Conservation (phyloP, 37 sponge, comb jelly and placozoan species). For the Hexactinellida sp. region DNA sequence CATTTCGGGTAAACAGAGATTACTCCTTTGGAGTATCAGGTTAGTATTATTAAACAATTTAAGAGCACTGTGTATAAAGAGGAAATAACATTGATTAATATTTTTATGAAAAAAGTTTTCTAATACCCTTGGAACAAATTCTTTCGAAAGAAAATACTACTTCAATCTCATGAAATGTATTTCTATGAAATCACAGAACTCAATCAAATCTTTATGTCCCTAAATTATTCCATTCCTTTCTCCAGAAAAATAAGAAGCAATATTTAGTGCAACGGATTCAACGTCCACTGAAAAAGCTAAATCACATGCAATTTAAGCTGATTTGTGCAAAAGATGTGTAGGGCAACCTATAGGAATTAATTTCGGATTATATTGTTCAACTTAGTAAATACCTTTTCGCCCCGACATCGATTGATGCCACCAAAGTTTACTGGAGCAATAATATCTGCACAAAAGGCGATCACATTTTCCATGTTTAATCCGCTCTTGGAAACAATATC, state of each 20-base stretch:
- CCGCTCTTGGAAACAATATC: background rate
- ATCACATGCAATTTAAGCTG: background rate
- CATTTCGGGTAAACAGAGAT: background rate
- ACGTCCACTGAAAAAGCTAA: background rate
- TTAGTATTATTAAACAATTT: background rate
- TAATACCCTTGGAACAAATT: background rate
- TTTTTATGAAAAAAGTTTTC: background rate
- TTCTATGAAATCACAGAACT: background rate
- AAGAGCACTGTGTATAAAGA: background rate
- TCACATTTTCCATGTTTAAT: background rate
- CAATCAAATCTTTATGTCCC: background rate
- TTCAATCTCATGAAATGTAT: background rate
- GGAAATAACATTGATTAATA: background rate
- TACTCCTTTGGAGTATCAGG: background rate
- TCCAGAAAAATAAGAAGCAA: background rate
- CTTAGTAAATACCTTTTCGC: background rate
- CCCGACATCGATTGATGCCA: background rate
- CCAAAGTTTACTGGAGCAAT: background rate
- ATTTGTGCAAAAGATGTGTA: background rate
- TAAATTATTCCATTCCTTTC: background rate
- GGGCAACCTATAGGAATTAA: background rate
- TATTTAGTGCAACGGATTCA: background rate
- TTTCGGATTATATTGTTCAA: background rate
- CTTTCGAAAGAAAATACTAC: background rate
- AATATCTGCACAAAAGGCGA: background rate